A percentile compares a stretch with the other conserved stretches of the same genome.
phyloP scores from a whole-genome alignment of 2,888 invertebrate species.

The Tinea semifulvella region DNA sequence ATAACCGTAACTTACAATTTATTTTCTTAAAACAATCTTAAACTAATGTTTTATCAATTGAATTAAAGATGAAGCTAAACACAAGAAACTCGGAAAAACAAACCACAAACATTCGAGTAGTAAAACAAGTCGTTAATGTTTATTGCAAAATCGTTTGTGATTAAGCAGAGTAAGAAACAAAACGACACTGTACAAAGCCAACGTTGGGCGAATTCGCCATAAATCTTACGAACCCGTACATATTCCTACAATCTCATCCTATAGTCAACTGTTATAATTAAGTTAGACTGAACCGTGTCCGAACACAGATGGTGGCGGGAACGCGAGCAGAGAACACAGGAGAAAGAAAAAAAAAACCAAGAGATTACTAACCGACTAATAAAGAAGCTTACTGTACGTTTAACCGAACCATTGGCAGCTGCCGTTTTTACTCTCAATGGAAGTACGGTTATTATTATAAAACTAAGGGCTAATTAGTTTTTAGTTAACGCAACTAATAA shows the following conservation, averaged over 20 bases:
- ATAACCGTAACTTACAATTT: conserved; percentile 1
- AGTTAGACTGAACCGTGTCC: conserved; percentile 40
- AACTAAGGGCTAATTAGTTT: conserved; percentile 13
- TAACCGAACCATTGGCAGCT: conserved; percentile 40
- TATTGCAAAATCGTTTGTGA: conserved; percentile 45
- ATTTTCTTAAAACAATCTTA: conserved; percentile 3
- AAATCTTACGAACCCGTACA: conserved; percentile 46
- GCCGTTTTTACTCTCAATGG: conserved; percentile 42
- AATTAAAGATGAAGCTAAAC: background rate
- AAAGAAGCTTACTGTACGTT: conserved; percentile 45
- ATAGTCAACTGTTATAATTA: conserved; percentile 62
- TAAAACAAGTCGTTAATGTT: conserved; percentile 37
- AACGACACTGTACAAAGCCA: conserved; percentile 23
- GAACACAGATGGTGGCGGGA: conserved; percentile 54
- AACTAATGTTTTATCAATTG: conserved; percentile 4
- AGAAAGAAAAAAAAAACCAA: conserved; percentile 35
- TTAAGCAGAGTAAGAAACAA: conserved; percentile 56
- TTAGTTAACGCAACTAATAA: conserved; percentile 8
- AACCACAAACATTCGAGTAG: conserved; percentile 35
- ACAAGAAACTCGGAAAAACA: conserved; percentile 33
- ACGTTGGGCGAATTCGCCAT: conserved; percentile 37
- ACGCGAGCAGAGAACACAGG: conserved; percentile 45
- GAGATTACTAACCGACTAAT: conserved; percentile 51
- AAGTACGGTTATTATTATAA: conserved; percentile 9
- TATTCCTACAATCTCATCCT: conserved; percentile 41